Evolutionary conservation across 2,888 invertebrate species (phyloP), one percentile per base, ranked within the genome.

Genomic region (Synergus itoensis): DNA sequence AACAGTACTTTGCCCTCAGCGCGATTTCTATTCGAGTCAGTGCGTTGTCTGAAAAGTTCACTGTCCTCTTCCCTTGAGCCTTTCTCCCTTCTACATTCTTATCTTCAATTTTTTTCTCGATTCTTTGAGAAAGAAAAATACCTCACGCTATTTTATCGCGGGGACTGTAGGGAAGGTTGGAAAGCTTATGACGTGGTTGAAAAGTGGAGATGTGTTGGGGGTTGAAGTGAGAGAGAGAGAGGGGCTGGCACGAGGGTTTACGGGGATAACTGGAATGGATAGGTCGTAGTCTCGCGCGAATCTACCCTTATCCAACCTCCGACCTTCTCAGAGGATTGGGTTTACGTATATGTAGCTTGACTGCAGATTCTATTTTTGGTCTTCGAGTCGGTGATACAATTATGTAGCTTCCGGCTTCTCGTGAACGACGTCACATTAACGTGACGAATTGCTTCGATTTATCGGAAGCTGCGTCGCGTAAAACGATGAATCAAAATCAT

Each of bases 31-130:
- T 73, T 73, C 53, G 48, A 73, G 73, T 53, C 73, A 11, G n/a
- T 69, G n/a, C 16, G 48, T 69, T 69, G 48, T 69, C 73, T 73
- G 69, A 73, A 53, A 73, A 73, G 73, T 40, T 73, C 53, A 73
- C 73, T 73, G 73, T 53, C 53, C 53, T 73, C 9, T 2, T 53
- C n/a, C 73, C 48, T 57, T 36, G 53, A 18, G 73, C 4, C 8
- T 53, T 12, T 40, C n/a, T 73, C 12, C 14, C 28, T 69, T 48
- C 12, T 69, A 69, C 14, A 69, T 69, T 69, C 48, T 73, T 73
- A 18, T 57, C 40, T 40, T 28, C 53, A 53, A 53, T 73, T 53
- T 64, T 73, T 73, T 73, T 73, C 36, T n/a, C n/a, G n/a, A 73
- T 40, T 73, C 53, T 73, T 73, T n/a, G n/a, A 16, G 53, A 73